A percentile compares a stretch with the other conserved stretches of the same genome.
Conservation (phyloP, 2,113 vertebrate species). For the Cinclus mexicanus region DNA sequence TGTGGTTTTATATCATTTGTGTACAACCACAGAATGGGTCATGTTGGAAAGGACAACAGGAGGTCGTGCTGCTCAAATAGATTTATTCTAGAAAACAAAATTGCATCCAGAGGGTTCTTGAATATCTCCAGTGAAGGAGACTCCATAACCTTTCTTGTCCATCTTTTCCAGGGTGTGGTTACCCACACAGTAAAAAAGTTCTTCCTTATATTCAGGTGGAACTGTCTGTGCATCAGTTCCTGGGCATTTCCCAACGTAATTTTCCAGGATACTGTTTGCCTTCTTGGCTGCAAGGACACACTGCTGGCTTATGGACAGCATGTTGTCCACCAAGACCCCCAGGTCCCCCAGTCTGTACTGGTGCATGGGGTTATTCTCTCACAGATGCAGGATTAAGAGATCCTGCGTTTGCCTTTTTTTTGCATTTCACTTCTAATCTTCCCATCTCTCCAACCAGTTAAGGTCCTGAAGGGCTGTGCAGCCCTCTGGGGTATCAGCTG, state of each 20-base stretch:
- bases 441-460: not conserved
- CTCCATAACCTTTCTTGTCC: not conserved
- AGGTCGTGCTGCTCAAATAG: not conserved
- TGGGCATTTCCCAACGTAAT: not conserved
- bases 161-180: not conserved
- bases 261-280: not conserved
- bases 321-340: not conserved
- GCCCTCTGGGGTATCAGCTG: not conserved
- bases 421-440: not conserved
- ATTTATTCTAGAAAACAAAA: not conserved
- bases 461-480: not conserved
- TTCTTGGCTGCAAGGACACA: not conserved
- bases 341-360: not conserved
- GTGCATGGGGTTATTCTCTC: not conserved
- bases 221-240: not conserved
- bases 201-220: not conserved
- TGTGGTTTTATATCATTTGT: not conserved
- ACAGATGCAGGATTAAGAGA: not conserved
- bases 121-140: not conserved
- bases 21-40: not conserved
- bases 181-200: not conserved
- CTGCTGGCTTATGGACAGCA: not conserved
- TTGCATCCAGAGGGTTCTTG: not conserved
- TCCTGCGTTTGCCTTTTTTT: not conserved
- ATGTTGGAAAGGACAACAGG: not conserved